phyloP scores from a whole-genome alignment of 2,888 invertebrate species.

The Mongoloraphidia duomilia region DNA sequence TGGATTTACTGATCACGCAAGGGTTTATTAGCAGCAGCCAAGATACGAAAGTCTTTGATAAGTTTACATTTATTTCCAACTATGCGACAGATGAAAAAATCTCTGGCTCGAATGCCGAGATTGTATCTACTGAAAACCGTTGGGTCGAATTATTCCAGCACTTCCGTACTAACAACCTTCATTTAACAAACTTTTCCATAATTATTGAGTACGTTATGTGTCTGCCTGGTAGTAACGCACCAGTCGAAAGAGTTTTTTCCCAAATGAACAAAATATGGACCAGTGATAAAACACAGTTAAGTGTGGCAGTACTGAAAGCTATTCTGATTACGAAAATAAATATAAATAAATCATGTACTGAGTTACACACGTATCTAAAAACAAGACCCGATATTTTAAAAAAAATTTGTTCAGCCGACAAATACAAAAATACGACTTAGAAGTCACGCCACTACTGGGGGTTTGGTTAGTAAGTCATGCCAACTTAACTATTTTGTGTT shows the following conservation, averaged over 20 bases:
- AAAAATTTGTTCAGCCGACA: slow-evolving; percentile 2
- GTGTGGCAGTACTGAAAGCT: slow-evolving; percentile 13
- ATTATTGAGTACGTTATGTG: slow-evolving; percentile 9
- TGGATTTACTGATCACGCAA: slow-evolving; percentile 1
- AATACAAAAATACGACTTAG: slow-evolving; percentile 1
- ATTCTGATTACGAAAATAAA: slow-evolving; percentile 12
- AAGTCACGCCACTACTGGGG: no score
- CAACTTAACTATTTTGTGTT: no score
- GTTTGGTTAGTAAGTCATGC: no score
- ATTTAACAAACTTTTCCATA: slow-evolving; percentile 3
- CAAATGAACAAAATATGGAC: slow-evolving; percentile 5
- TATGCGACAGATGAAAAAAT: background rate
- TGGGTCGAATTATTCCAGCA: slow-evolving; percentile 6
- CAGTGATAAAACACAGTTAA: no score
- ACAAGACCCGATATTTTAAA: slow-evolving; percentile 8
- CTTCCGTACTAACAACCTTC: slow-evolving; percentile 1
- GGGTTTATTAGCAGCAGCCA: slow-evolving; percentile 6
- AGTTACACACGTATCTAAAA: slow-evolving; percentile 12
- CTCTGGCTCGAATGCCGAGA: background rate
- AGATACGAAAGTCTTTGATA: slow-evolving; percentile 5
- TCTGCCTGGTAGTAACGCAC: slow-evolving; percentile 10
- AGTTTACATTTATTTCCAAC: background rate
- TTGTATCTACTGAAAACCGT: slow-evolving; percentile 3
- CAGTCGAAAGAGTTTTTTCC: slow-evolving; percentile 10
- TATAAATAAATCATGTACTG: slow-evolving; percentile 10